These are phyloP conservation scores for Drosophila melanosoma DNA, from an alignment of 2,888 invertebrate genomes.

Conservation along the genomic window DNA sequence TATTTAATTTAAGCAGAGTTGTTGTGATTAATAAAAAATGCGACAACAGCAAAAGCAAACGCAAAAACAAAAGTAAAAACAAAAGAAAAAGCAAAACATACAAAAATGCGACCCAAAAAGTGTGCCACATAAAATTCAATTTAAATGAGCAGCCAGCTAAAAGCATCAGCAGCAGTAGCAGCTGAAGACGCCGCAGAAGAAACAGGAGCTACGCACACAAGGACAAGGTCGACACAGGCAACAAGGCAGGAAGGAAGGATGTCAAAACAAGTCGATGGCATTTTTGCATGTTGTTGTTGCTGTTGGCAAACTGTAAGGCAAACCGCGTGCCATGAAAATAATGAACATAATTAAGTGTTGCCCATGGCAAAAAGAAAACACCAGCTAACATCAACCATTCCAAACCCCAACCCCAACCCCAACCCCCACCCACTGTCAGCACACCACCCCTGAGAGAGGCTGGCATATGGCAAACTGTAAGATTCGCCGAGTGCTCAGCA, in stretches of 20 bases:
- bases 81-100: constrained; percentile 6
- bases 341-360: constrained; percentile 81
- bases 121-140: constrained; percentile 70
- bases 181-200: neutral
- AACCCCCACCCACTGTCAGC: neutral
- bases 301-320: neutral
- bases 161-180: neutral
- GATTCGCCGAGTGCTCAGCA: constrained; percentile 39
- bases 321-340: constrained; percentile 78
- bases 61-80: neutral
- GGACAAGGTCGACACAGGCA: constrained; percentile 5
- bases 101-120: constrained; percentile 30
- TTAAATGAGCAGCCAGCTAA: constrained; percentile 68
- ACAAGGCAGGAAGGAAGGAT: constrained; percentile 27
- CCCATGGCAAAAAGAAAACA: constrained; percentile 73
- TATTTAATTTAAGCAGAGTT: constrained; percentile 40
- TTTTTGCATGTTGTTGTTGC: constrained; percentile 3
- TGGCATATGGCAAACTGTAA: constrained; percentile 45
- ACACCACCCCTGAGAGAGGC: neutral
- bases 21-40: constrained; percentile 65
- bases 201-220: constrained; percentile 19
- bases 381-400: constrained; percentile 10
- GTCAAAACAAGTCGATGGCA: constrained; percentile 53
- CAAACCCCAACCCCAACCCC: neutral
- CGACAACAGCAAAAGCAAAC: constrained; percentile 3